phyloP scores from a whole-genome alignment of 2,888 invertebrate genomes.

The Hirtodrosophila histrioides region DNA sequence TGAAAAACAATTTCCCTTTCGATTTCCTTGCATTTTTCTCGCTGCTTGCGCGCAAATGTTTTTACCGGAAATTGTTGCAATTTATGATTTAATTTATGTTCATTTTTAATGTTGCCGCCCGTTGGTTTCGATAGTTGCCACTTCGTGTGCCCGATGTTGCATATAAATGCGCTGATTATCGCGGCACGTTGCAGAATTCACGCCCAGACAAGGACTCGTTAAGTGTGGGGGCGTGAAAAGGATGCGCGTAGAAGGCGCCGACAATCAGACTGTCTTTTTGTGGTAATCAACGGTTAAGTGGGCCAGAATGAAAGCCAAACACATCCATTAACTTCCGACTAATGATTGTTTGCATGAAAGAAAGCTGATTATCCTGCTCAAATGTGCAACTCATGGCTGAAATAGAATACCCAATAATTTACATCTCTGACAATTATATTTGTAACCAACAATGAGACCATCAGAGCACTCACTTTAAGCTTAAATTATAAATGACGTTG shows the following conservation, averaged over 20 bases:
- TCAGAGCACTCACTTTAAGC: too few species aligned
- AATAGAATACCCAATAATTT: too few species aligned
- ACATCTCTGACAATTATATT: too few species aligned
- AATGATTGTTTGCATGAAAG: neutral
- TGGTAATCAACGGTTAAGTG: conserved; percentile 47
- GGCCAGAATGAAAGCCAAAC: conserved; percentile 1
- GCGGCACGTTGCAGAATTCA: conserved; percentile 18
- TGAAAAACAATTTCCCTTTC: conserved; percentile 78
- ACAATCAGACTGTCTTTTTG: conserved; percentile 58
- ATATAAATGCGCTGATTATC: conserved; percentile 76
- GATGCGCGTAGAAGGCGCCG: conserved; percentile 34
- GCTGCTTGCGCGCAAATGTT: conserved; percentile 43
- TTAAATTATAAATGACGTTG: too few species aligned
- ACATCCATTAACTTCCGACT: conserved; percentile 19
- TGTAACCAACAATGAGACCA: too few species aligned
- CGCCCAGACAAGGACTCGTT: conserved; percentile 23
- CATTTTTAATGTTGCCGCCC: conserved; percentile 59
- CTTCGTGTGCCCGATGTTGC: conserved; percentile 55
- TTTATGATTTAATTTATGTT: conserved; percentile 79
- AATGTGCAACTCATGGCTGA: too few species aligned
- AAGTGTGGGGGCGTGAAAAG: conserved; percentile 26
- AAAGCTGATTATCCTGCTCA: too few species aligned
- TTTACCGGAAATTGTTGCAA: conserved; percentile 73
- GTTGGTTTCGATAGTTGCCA: conserved; percentile 16
- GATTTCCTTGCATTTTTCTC: conserved; percentile 68